Percentiles rank a stretch among this genome's conserved stretches.
Evolutionary conservation across 2,888 invertebrate genomes (phyloP).

Genomic region (Cataglyphis cursor): DNA sequence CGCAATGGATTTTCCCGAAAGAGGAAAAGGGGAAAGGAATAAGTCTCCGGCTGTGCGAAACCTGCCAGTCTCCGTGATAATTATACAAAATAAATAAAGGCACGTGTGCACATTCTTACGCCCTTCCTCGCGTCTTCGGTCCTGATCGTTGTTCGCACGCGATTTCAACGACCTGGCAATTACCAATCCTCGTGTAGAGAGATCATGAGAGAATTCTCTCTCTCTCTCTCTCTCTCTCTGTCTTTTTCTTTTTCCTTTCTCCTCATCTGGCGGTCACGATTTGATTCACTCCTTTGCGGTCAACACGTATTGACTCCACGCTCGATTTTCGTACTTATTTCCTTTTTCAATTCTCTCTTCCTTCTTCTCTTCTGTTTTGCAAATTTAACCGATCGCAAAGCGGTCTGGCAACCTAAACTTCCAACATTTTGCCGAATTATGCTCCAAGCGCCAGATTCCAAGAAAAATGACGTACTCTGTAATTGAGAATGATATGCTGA

Average conservation of each 20-base stretch:
- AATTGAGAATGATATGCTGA: conserved; percentile 22
- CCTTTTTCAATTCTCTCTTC: not conserved
- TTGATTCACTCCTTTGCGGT: conserved; percentile 31
- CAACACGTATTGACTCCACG: not conserved
- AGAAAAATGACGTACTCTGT: not conserved
- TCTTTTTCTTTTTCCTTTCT: not conserved
- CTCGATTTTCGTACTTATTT: conserved; percentile 38
- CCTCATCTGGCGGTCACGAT: conserved; percentile 13
- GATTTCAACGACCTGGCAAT: conserved; percentile 80
- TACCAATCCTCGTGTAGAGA: conserved; percentile 77
- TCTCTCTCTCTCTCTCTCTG: conserved; percentile 16
- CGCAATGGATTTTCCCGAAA: conserved; percentile 6
- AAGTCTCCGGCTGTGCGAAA: conserved; percentile 58
- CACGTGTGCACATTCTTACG: conserved; percentile 81
- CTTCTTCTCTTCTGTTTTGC: not conserved
- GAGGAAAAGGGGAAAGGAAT: conserved; percentile 43
- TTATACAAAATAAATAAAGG: conserved; percentile 84
- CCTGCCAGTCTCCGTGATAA: conserved; percentile 71
- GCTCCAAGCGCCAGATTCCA: conserved; percentile 9
- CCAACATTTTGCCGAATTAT: conserved; percentile 1
- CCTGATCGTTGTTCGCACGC: conserved; percentile 76
- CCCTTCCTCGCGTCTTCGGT: conserved; percentile 65
- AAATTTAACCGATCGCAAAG: conserved; percentile 18
- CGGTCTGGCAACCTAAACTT: conserved; percentile 15
- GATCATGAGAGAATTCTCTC: conserved; percentile 62